Evolutionary conservation across 2,113 vertebrate genomes (phyloP).

Genomic region (Rhea pennata): DNA sequence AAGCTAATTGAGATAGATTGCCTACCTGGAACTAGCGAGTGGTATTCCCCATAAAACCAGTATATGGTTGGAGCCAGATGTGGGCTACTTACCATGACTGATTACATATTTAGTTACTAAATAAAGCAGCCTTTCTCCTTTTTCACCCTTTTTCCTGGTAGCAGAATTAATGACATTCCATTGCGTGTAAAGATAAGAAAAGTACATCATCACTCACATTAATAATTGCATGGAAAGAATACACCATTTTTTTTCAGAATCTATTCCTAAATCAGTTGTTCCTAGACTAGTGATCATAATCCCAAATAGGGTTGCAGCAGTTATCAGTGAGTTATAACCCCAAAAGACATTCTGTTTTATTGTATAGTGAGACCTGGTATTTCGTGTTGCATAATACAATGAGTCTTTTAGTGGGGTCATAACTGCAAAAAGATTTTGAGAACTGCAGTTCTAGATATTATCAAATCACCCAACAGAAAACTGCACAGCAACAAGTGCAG

Average conservation of each 20-base stretch:
- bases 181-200: not conserved
- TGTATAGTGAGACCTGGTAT: not conserved
- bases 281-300: not conserved
- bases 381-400: constrained; percentile 11
- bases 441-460: not conserved
- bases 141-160: not conserved
- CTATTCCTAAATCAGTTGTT: not conserved
- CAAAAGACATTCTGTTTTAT: not conserved
- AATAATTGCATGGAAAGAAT: not conserved
- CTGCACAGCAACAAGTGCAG: not conserved
- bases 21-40: not conserved
- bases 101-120: not conserved
- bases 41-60: not conserved
- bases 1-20: not conserved
- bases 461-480: not conserved
- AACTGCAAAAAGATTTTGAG: not conserved
- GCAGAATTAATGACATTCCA: not conserved
- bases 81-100: not conserved
- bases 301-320: not conserved
- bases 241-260: not conserved
- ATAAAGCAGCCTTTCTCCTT: not conserved
- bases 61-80: not conserved
- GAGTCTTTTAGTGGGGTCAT: not conserved
- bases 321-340: not conserved
- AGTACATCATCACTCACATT: not conserved